Evolutionary conservation across 2,797 vertebrate genomes (phyloP).

Genomic region (Peromyscus eremicus): DNA sequence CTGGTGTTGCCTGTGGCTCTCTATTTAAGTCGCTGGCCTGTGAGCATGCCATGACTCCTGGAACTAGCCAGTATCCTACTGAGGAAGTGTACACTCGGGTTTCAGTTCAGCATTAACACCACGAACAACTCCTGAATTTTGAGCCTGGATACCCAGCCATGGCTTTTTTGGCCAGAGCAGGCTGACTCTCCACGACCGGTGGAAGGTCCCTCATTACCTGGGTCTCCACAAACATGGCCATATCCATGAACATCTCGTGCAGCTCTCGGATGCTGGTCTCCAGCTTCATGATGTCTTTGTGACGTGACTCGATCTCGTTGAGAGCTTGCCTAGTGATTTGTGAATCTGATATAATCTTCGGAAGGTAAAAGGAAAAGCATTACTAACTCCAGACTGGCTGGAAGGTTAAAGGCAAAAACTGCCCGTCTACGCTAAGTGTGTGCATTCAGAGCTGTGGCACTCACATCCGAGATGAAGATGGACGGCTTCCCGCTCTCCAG

Average conservation of each 20-base stretch:
- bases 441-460: slow-evolving; percentile 70
- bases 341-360: slow-evolving; percentile 97
- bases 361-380: background rate
- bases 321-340: slow-evolving; percentile 96
- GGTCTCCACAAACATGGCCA: slow-evolving; percentile 97
- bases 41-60: fast-evolving
- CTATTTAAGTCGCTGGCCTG: background rate
- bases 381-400: background rate
- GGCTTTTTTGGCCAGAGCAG: fast-evolving
- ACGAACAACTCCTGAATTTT: background rate
- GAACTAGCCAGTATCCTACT: background rate
- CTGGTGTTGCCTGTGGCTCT: fast-evolving
- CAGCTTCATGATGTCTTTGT: slow-evolving; percentile 96
- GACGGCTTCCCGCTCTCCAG: slow-evolving; percentile 96
- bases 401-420: too few species aligned
- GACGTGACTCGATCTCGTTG: slow-evolving; percentile 96
- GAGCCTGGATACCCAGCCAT: background rate
- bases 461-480: slow-evolving; percentile 96
- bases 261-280: slow-evolving; percentile 96
- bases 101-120: too few species aligned
- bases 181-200: fast-evolving
- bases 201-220: slow-evolving; percentile 89
- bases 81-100: fast-evolving
- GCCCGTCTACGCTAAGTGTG: background rate
- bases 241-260: slow-evolving; percentile 96